Conservation (phyloP, 2,113 vertebrate genomes). For the Otis tarda region DNA sequence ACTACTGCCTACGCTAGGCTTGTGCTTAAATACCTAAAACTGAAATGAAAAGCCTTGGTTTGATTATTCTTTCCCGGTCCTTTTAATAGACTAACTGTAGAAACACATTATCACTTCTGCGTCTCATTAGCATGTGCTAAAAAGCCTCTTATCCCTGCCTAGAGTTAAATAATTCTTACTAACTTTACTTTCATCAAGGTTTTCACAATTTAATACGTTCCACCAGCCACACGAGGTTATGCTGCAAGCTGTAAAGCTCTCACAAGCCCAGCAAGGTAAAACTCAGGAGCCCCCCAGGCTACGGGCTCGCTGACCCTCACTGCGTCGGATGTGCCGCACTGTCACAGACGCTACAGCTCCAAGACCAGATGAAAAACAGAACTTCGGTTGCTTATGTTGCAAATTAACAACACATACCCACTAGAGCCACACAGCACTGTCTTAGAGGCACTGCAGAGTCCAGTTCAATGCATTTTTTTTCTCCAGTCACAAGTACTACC, state of each 20-base stretch:
- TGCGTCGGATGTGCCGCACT: fast-evolving
- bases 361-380: neutral
- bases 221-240: neutral
- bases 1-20: neutral
- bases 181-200: neutral
- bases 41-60: neutral
- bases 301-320: fast-evolving
- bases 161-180: neutral
- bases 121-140: neutral
- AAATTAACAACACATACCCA: neutral
- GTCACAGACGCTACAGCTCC: neutral
- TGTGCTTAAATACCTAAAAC: neutral
- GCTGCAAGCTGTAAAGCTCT: neutral
- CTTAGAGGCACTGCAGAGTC: neutral
- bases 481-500: neutral
- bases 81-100: neutral
- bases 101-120: neutral
- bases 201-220: neutral
- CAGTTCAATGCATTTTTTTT: neutral
- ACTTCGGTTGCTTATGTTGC: neutral
- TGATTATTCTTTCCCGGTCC: neutral
- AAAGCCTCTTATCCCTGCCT: neutral
- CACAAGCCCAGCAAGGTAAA: neutral
- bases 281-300: neutral
- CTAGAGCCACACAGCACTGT: neutral